Conservation (phyloP, 2,797 vertebrate genomes). For the Toxotes lorentzi region DNA sequence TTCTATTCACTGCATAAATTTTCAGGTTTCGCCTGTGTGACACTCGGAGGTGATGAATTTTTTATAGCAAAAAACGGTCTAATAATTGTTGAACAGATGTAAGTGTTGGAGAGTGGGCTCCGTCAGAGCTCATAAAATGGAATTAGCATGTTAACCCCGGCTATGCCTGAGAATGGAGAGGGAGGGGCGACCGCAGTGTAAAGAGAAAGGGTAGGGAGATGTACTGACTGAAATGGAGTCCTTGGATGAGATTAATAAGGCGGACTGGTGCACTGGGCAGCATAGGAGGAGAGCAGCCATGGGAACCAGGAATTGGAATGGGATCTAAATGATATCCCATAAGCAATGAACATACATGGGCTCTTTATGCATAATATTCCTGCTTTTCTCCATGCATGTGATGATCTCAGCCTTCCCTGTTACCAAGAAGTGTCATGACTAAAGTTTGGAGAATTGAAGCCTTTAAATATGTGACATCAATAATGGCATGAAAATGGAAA, state of each 20-base stretch:
- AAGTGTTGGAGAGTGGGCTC: slow-evolving; percentile 94
- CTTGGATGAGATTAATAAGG: slow-evolving; percentile 60
- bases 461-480: slow-evolving; percentile 2
- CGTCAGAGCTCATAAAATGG: slow-evolving; percentile 94
- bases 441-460: slow-evolving; percentile 29
- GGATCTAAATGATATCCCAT: slow-evolving; percentile 46
- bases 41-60: slow-evolving; percentile 98
- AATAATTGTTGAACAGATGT: slow-evolving; percentile 99
- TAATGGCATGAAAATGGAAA: not conserved
- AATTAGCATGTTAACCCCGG: slow-evolving; percentile 96
- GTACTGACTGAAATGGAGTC: slow-evolving; percentile 62
- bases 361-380: slow-evolving; percentile 50
- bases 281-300: slow-evolving; percentile 30
- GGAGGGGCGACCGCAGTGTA: slow-evolving; percentile 16
- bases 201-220: slow-evolving; percentile 39
- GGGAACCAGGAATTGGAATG: slow-evolving; percentile 48
- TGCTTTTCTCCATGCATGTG: slow-evolving; percentile 32
- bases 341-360: slow-evolving; percentile 48
- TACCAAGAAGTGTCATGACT: slow-evolving; percentile 6
- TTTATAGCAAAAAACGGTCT: slow-evolving; percentile 98
- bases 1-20: slow-evolving; percentile 98
- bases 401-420: slow-evolving; percentile 25
- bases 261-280: slow-evolving; percentile 32
- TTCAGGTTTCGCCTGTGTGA: slow-evolving; percentile 96
- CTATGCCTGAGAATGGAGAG: slow-evolving; percentile 63